Percentiles rank a stretch among this genome's conserved stretches.
Evolutionary conservation across 2,888 invertebrate species (phyloP).

Genomic region (Gymnosoma rotundatum): DNA sequence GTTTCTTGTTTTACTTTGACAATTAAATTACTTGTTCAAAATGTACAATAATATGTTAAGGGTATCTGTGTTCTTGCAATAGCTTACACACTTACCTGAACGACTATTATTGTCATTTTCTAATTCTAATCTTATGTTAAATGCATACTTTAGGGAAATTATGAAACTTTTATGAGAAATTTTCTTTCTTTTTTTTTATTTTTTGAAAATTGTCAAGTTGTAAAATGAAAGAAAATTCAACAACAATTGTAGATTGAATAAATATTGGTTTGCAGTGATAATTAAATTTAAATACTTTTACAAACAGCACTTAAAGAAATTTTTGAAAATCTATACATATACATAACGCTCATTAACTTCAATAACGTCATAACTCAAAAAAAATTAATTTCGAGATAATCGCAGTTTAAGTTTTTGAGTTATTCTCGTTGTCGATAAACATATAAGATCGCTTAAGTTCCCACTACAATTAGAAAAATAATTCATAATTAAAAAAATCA

Average conservation of each 20-base stretch:
- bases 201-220: constrained; percentile 73
- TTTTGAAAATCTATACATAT: neutral
- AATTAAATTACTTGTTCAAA: constrained; percentile 19
- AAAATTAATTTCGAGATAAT: no score
- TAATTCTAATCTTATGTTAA: constrained; percentile 73
- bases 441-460: no score
- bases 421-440: no score
- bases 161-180: constrained; percentile 74
- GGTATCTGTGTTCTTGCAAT: constrained; percentile 31
- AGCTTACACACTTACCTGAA: constrained; percentile 47
- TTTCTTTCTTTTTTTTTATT: no score
- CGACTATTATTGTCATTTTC: constrained; percentile 44
- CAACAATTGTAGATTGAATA: constrained; percentile 77
- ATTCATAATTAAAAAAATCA: no score
- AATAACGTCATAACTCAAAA: no score
- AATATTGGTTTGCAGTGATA: constrained; percentile 74
- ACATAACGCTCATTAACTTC: no score
- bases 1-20: neutral
- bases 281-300: neutral
- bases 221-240: constrained; percentile 37
- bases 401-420: no score
- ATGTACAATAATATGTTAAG: constrained; percentile 23
- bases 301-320: neutral
- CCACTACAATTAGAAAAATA: no score
- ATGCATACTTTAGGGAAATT: constrained; percentile 80